Conservation (phyloP, 2,113 vertebrate genomes). For the Oryzias melastigma region DNA sequence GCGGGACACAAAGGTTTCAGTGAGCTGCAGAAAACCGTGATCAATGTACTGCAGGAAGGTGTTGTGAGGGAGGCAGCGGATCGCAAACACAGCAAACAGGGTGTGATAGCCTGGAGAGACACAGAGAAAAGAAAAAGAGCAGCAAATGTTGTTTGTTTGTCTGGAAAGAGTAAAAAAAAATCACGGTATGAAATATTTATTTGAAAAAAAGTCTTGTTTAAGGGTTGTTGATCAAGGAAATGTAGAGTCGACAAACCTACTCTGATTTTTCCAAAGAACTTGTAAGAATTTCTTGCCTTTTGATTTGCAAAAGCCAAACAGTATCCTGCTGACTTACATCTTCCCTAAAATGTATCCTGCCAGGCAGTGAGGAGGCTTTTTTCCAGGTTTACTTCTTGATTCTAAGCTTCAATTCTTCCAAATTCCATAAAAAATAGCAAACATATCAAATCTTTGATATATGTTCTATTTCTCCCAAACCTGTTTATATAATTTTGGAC, state of each 20-base stretch:
- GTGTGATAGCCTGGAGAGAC: slow-evolving; percentile 85
- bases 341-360: slow-evolving; percentile 9
- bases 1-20: slow-evolving; percentile 81
- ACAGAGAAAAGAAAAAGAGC: background rate
- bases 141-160: background rate
- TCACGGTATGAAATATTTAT: no score
- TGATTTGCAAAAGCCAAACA: background rate
- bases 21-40: slow-evolving; percentile 81
- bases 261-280: background rate
- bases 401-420: background rate
- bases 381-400: background rate
- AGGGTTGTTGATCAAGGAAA: no score
- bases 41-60: slow-evolving; percentile 90
- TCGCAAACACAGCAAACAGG: slow-evolving; percentile 81
- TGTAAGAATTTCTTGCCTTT: background rate
- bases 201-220: no score
- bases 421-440: background rate
- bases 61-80: slow-evolving; percentile 86
- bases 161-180: background rate
- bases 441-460: background rate
- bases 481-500: background rate
- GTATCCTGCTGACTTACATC: slow-evolving; percentile 5
- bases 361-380: slow-evolving; percentile 1
- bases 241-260: no score
- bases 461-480: background rate